Evolutionary conservation across 2,888 invertebrate species (phyloP).

Genomic region (Drosophila vallismaia): DNA sequence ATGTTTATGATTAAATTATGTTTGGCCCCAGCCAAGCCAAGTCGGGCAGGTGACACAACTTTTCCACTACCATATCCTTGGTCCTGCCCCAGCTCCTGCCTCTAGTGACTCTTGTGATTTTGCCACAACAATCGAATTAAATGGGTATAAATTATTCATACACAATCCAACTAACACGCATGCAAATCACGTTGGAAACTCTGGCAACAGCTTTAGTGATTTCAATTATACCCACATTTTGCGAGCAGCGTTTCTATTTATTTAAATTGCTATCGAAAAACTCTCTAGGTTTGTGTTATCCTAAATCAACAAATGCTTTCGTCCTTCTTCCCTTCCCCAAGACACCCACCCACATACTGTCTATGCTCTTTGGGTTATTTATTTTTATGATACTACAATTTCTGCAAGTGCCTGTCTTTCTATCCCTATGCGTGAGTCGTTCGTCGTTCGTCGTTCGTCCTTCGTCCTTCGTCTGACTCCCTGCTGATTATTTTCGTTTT

Average conservation of each 20-base stretch:
- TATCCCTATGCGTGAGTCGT: background rate
- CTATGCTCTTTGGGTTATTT: constrained; percentile 49
- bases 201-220: constrained; percentile 54
- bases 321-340: background rate
- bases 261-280: constrained; percentile 68
- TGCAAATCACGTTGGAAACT: constrained; percentile 71
- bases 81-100: background rate
- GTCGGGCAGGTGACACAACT: constrained; percentile 19
- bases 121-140: constrained; percentile 68
- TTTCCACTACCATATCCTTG: background rate
- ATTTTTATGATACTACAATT: constrained; percentile 76
- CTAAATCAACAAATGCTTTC: constrained; percentile 71
- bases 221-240: constrained; percentile 62
- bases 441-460: constrained; percentile 16
- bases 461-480: constrained; percentile 59
- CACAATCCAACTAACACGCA: constrained; percentile 39
- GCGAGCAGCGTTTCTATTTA: constrained; percentile 54
- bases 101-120: constrained; percentile 10
- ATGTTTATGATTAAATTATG: constrained; percentile 76
- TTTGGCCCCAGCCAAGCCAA: constrained; percentile 1
- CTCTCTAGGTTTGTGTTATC: constrained; percentile 54
- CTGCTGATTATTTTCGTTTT: constrained; percentile 79
- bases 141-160: constrained; percentile 75
- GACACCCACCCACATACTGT: background rate
- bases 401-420: constrained; percentile 30